Evolutionary conservation across 2,797 vertebrate species (phyloP).

Genomic region (Champsocephalus esox): DNA sequence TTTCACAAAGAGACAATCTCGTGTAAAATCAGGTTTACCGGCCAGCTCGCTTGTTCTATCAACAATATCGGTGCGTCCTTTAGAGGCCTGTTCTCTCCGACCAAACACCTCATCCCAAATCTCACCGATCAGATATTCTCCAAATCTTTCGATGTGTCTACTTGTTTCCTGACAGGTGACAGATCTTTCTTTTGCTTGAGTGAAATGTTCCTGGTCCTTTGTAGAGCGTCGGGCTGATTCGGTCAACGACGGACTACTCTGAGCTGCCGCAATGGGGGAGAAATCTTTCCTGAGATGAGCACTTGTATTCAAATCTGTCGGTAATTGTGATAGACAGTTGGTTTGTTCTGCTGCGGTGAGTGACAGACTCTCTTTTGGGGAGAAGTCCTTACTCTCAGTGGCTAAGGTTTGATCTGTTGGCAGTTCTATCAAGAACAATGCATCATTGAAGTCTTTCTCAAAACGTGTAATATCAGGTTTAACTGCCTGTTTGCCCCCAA

Average conservation of each 20-base stretch:
- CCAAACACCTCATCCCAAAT: constrained; percentile 70
- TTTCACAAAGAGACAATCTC: constrained; percentile 40
- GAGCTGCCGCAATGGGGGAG: neutral
- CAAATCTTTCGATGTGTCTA: constrained; percentile 56
- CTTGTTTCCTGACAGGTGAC: constrained; percentile 27
- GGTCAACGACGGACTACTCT: constrained; percentile 3
- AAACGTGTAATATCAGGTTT: constrained; percentile 3
- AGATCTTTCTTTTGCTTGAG: constrained; percentile 48
- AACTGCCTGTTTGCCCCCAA: neutral
- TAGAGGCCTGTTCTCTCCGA: constrained; percentile 11
- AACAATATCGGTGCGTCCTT: constrained; percentile 26
- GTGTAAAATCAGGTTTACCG: constrained; percentile 8
- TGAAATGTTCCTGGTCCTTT: constrained; percentile 47
- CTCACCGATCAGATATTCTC: constrained; percentile 60
- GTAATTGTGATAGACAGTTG: constrained; percentile 12
- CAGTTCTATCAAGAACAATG: constrained; percentile 49
- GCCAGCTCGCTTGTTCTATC: constrained; percentile 23
- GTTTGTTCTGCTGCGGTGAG: constrained; percentile 16
- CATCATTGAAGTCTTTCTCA: constrained; percentile 48
- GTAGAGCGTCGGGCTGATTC: constrained; percentile 28
- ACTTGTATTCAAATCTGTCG: constrained; percentile 36
- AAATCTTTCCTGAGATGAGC: constrained; percentile 29
- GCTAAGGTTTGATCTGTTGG: constrained; percentile 21
- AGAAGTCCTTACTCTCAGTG: constrained; percentile 1
- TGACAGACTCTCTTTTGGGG: constrained; percentile 6